A percentile compares a stretch with the other conserved stretches of the same genome.
phyloP scores from a whole-genome alignment of 2,113 vertebrate species.

The Barbus barbus region DNA sequence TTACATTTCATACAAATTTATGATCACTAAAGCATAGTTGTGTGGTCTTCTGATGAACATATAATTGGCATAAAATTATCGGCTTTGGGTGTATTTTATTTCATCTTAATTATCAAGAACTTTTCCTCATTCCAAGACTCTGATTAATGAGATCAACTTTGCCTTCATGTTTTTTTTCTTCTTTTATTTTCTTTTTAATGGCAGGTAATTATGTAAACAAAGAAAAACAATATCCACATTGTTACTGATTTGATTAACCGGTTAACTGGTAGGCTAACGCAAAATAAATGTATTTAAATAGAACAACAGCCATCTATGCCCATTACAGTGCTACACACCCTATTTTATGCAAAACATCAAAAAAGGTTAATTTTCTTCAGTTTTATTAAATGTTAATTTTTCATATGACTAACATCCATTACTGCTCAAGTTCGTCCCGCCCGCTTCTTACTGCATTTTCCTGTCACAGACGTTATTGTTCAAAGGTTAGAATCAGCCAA shows the following conservation, averaged over 20 bases:
- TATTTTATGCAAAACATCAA: neutral
- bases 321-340: neutral
- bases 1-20: neutral
- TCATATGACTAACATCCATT: neutral
- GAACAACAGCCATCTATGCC: neutral
- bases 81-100: neutral
- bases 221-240: neutral
- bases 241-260: neutral
- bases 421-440: neutral
- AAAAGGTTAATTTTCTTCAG: neutral
- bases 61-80: neutral
- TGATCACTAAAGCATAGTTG: neutral
- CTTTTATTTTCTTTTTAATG: neutral
- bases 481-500: conserved; percentile 44
- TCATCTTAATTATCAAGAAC: neutral
- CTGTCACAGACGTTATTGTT: conserved; percentile 11
- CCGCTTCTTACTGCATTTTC: neutral
- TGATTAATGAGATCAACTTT: neutral
- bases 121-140: neutral
- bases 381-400: neutral
- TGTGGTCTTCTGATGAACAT: neutral
- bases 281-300: neutral
- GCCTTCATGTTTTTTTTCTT: too few species aligned
- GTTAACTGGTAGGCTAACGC: neutral
- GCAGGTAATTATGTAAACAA: neutral